Percentiles rank a stretch among this genome's conserved stretches.
phyloP scores from a whole-genome alignment of 1,140 invertebrate species.

The Pseudobourletiella spinata region DNA sequence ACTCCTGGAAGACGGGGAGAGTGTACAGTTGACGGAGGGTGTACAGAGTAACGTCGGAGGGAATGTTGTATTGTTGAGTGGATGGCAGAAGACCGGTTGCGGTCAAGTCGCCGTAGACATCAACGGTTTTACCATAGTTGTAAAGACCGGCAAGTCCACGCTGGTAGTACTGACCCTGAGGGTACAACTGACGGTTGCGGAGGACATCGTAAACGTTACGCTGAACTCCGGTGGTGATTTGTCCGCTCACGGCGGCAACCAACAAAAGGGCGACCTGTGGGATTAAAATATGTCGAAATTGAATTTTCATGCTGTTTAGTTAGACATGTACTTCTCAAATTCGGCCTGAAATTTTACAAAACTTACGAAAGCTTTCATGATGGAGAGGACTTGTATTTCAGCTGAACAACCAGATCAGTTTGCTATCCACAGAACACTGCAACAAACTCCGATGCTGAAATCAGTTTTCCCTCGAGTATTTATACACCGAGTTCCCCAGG shows the following conservation, averaged over 20 bases:
- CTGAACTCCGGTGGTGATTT: not conserved
- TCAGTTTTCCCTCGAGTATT: no score
- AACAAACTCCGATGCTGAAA: slow-evolving; percentile 16
- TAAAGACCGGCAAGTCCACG: not conserved
- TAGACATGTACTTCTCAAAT: not conserved
- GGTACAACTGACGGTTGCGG: not conserved
- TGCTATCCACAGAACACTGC: not conserved
- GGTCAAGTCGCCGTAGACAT: not conserved
- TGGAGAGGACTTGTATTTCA: not conserved
- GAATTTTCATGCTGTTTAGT: not conserved
- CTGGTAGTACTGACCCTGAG: not conserved
- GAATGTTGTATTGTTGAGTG: not conserved
- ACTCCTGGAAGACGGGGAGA: slow-evolving; percentile 20
- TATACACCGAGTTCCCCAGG: no score
- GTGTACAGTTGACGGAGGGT: slow-evolving; percentile 16
- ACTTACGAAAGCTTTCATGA: slow-evolving; percentile 26
- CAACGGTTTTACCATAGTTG: not conserved
- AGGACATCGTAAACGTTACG: not conserved
- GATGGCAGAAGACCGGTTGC: not conserved
- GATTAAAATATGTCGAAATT: not conserved
- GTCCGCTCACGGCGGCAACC: not conserved
- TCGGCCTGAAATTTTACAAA: not conserved
- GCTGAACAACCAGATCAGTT: not conserved
- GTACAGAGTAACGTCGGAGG: not conserved
- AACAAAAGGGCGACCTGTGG: not conserved